A percentile compares a stretch with the other conserved stretches of the same genome.
Evolutionary conservation across 2,113 vertebrate species (phyloP).

Genomic region (Semicossyphus pulcher): DNA sequence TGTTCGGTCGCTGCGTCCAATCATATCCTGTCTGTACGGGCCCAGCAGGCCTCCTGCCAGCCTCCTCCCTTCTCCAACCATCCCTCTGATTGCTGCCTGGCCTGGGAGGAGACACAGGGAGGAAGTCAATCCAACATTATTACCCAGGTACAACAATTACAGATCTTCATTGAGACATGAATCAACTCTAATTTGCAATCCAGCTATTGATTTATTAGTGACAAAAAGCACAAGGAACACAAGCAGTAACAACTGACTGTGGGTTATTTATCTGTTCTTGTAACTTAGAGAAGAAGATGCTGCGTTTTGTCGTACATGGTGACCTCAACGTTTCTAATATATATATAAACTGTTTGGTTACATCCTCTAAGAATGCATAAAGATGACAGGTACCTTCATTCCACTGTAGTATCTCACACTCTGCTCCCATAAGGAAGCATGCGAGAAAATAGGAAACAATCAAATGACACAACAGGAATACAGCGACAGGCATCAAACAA

Average conservation of each 20-base stretch:
- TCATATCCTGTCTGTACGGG: conserved; percentile 94
- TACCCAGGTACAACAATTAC: not conserved
- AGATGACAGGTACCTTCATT: conserved; percentile 69
- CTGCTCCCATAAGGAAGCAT: conserved; percentile 75
- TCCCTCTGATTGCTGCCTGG: conserved; percentile 95
- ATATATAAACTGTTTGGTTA: not conserved
- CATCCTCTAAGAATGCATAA: conserved; percentile 11
- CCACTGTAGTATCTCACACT: conserved; percentile 76
- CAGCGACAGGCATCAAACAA: conserved; percentile 1
- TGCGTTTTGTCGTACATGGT: conserved; percentile 4
- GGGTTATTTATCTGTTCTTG: no score
- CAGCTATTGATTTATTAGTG: not conserved
- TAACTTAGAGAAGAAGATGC: not conserved
- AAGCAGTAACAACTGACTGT: no score
- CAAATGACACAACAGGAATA: conserved; percentile 43
- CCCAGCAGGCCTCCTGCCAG: conserved; percentile 93
- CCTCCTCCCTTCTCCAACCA: conserved; percentile 95
- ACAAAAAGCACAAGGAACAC: no score
- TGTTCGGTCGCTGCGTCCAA: conserved; percentile 92
- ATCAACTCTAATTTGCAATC: not conserved
- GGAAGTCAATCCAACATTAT: conserved; percentile 8
- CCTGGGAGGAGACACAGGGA: conserved; percentile 78
- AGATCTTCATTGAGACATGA: conserved; percentile 10
- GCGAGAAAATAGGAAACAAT: conserved; percentile 57
- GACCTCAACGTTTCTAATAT: not conserved